phyloP scores from a whole-genome alignment of 2,113 vertebrate species.

The Rissa tridactyla region DNA sequence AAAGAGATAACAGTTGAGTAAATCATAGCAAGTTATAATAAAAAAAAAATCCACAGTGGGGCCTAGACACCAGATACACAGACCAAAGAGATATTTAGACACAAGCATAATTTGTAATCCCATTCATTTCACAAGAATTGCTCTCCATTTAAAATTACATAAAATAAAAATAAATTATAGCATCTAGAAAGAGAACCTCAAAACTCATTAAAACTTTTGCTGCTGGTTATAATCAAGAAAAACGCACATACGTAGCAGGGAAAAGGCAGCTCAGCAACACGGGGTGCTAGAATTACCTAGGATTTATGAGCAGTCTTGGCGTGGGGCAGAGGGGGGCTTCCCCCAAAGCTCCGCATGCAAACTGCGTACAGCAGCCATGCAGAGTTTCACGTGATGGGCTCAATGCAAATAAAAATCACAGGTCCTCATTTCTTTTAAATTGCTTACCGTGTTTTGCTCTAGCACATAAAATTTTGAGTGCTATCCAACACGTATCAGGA shows the following conservation, averaged over 20 bases:
- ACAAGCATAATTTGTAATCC: background rate
- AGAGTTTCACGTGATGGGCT: background rate
- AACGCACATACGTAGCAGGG: rapidly evolving
- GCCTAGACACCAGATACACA: background rate
- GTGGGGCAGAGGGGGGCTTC: background rate
- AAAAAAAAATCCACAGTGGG: background rate
- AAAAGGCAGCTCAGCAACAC: background rate
- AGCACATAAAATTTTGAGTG: background rate
- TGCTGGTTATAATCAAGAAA: background rate
- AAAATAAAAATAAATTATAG: background rate
- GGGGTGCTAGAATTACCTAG: rapidly evolving
- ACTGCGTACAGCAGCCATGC: background rate
- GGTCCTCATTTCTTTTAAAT: background rate
- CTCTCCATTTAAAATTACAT: background rate
- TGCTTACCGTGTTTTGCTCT: background rate
- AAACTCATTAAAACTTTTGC: background rate
- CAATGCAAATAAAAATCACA: background rate
- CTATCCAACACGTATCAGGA: background rate
- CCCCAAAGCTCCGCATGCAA: background rate
- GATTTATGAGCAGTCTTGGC: background rate
- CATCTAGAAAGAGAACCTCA: background rate
- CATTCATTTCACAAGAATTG: background rate
- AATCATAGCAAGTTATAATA: background rate
- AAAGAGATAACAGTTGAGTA: background rate
- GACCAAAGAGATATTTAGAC: background rate